Conservation (phyloP, 1,140 invertebrate genomes). For the Microplitis mediator region DNA sequence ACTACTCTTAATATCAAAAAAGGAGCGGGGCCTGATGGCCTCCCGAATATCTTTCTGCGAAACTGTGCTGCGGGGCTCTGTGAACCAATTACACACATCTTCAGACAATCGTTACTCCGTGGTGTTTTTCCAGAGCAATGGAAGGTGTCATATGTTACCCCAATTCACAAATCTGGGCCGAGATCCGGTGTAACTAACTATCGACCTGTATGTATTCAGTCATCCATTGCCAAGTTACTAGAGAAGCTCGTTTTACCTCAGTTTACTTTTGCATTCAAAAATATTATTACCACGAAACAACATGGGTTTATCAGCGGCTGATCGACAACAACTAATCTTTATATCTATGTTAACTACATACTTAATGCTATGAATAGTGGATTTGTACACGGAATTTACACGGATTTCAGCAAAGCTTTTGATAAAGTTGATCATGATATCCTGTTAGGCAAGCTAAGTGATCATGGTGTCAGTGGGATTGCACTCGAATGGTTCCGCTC, state of each 20-base stretch:
- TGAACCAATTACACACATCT: neutral
- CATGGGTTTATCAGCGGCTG: neutral
- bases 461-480: neutral
- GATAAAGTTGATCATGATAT: neutral
- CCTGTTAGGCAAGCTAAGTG: neutral
- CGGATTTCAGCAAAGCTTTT: too few species aligned
- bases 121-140: neutral
- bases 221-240: neutral
- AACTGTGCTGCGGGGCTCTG: too few species aligned
- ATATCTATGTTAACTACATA: neutral
- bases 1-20: neutral
- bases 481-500: neutral
- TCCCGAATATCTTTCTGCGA: neutral
- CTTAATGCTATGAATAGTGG: neutral
- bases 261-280: neutral
- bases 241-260: neutral
- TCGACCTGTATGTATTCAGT: neutral
- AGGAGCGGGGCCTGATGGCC: neutral
- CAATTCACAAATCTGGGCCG: neutral
- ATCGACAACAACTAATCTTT: neutral
- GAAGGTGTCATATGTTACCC: neutral
- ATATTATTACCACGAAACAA: neutral
- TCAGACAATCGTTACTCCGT: neutral
- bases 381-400: too few species aligned
- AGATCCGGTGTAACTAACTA: neutral